Evolutionary conservation across 2,113 vertebrate species (phyloP).

Genomic region (Paradisaea rubra): DNA sequence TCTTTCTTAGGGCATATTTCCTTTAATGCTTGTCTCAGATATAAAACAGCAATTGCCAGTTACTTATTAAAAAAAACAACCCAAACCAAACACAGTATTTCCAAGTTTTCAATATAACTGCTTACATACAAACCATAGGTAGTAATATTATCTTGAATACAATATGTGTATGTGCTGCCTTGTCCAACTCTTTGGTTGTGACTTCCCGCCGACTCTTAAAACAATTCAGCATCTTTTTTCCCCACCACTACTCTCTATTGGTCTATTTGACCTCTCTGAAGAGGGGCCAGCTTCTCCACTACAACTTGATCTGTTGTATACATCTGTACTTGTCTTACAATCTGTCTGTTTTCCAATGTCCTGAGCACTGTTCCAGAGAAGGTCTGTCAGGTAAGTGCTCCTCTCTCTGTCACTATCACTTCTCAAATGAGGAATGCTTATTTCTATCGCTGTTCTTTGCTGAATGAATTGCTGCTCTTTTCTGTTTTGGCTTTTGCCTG

Average conservation of each 20-base stretch:
- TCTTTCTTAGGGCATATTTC: slow-evolving; percentile 11
- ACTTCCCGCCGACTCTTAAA: background rate
- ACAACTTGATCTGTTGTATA: background rate
- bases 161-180: slow-evolving; percentile 18
- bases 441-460: background rate
- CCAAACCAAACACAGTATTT: background rate
- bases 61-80: slow-evolving; percentile 21
- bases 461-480: background rate
- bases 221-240: background rate
- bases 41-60: slow-evolving; percentile 43
- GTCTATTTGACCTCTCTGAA: background rate
- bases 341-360: background rate
- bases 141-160: background rate
- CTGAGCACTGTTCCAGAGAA: background rate
- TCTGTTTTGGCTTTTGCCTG: background rate
- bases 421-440: background rate
- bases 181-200: slow-evolving; percentile 2
- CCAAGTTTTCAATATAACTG: slow-evolving; percentile 23
- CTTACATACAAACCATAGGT: slow-evolving; percentile 32
- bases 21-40: slow-evolving; percentile 10
- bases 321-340: background rate
- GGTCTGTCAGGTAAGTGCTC: background rate
- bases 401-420: background rate
- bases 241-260: background rate
- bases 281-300: background rate